These are phyloP conservation scores for Diplolepis rosae DNA, from an alignment of 2,888 invertebrate genomes.

Conservation along the genomic window DNA sequence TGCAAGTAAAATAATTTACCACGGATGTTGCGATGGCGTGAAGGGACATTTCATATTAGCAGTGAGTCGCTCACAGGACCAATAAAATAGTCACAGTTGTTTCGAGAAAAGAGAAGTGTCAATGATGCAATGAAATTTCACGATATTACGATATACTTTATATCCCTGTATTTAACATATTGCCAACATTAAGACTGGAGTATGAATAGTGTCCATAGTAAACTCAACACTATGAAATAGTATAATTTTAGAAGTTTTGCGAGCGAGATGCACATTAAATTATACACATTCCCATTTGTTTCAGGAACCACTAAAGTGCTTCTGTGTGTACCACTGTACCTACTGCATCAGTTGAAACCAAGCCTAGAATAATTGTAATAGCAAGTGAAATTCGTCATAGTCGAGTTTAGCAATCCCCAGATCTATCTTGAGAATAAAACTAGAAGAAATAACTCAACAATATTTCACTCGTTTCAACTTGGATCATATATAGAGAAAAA, in stretches of 20 bases:
- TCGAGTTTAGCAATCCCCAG: neutral
- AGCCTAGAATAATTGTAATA: neutral
- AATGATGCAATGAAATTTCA: no score
- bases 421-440: neutral
- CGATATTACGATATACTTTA: no score
- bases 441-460: neutral
- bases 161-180: neutral
- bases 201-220: neutral
- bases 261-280: neutral
- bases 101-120: no score
- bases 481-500: no score
- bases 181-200: neutral
- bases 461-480: neutral
- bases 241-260: neutral
- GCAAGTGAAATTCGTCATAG: neutral
- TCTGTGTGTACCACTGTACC: neutral
- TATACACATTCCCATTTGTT: neutral
- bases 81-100: no score
- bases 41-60: no score
- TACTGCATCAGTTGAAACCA: neutral
- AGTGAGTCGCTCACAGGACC: no score
- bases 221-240: neutral
- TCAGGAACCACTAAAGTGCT: neutral
- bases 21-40: no score
- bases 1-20: no score